Evolutionary conservation across 2,797 vertebrate species (phyloP).

Genomic region (Decapterus maruadsi): DNA sequence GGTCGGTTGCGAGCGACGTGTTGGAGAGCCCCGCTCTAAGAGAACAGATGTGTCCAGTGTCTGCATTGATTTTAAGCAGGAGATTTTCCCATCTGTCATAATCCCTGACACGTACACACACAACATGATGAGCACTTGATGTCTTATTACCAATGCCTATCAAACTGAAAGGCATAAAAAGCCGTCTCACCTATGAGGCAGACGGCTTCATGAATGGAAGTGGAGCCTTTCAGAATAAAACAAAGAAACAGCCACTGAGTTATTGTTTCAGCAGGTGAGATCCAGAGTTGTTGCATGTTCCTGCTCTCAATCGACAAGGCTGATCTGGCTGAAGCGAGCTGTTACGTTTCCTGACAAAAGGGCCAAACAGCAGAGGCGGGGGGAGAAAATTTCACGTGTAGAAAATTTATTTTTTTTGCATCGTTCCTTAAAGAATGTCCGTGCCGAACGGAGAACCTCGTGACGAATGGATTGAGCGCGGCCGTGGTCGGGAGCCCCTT

Average conservation of each 20-base stretch:
- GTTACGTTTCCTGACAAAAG: no score
- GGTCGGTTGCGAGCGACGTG: no score
- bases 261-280: not conserved
- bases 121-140: conserved; percentile 1
- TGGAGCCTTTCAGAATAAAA: conserved; percentile 19
- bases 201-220: not conserved
- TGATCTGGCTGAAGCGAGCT: no score
- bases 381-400: no score
- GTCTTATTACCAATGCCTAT: not conserved
- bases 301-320: no score
- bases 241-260: not conserved
- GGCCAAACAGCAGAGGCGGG: no score
- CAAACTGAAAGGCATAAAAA: not conserved
- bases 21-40: no score
- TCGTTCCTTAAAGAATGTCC: conserved; percentile 26
- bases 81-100: no score
- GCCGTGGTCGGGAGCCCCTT: conserved; percentile 28
- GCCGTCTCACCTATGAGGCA: not conserved
- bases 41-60: not conserved
- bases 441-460: conserved; percentile 20
- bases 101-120: no score
- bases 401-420: no score
- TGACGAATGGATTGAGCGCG: conserved; percentile 46
- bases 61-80: not conserved
- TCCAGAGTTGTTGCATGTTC: no score